Conservation (phyloP, 2,797 vertebrate genomes). For the Takifugu rubripes region DNA sequence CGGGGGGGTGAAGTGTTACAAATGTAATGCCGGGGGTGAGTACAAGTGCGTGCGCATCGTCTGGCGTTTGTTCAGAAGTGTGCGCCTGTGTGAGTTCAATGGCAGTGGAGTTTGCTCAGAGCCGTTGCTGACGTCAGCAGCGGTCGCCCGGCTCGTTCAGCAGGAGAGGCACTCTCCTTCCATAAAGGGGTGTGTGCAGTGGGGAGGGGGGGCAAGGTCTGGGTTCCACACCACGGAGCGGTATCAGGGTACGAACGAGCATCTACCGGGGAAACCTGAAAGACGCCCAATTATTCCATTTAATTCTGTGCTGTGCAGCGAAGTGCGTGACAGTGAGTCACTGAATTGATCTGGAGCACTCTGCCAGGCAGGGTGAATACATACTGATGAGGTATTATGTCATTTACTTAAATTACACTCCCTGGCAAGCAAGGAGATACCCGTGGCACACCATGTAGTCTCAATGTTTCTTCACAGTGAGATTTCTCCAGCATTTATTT, state of each 20-base stretch:
- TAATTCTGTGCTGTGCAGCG: conserved; percentile 9
- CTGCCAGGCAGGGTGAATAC: conserved; percentile 40
- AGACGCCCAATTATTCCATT: conserved; percentile 41
- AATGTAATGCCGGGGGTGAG: conserved; percentile 24
- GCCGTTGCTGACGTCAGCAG: conserved; percentile 51
- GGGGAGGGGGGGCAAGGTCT: neutral
- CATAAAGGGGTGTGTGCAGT: conserved; percentile 21
- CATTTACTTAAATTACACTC: conserved; percentile 33
- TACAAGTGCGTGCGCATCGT: conserved; percentile 10
- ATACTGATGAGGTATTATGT: conserved; percentile 42
- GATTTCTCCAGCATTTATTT: conserved; percentile 1
- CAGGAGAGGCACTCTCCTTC: conserved; percentile 30
- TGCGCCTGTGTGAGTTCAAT: conserved; percentile 1
- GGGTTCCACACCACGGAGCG: conserved; percentile 15
- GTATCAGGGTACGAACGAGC: conserved; percentile 31
- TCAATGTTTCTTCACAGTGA: conserved; percentile 16
- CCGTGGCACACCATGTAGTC: neutral
- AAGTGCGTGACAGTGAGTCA: conserved; percentile 26
- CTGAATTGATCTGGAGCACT: conserved; percentile 27
- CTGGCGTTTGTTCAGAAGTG: conserved; percentile 31
- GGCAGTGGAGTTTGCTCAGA: conserved; percentile 21
- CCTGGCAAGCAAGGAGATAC: conserved; percentile 28
- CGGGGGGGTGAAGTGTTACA: conserved; percentile 34
- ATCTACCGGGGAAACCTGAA: conserved; percentile 30
- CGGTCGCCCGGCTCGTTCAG: conserved; percentile 45